Base-by-base conservation (phyloP, 2,113 vertebrate genomes). In the Poecilia latipinna region DNA sequence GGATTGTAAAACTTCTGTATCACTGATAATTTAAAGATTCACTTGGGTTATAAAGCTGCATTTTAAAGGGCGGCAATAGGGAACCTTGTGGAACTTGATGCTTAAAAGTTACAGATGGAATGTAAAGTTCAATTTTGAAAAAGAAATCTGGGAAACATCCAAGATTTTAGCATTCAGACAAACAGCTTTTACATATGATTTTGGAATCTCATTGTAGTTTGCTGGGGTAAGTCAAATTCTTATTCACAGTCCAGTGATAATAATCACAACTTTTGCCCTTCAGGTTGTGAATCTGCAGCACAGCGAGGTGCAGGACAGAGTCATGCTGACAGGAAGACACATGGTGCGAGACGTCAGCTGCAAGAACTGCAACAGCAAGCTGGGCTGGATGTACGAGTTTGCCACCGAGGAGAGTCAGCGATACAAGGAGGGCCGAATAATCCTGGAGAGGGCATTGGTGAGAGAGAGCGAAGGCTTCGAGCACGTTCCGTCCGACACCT, bases 341-440 rank as follows among this genome's bases (percentile, higher is more conserved):
- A 98, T 99, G 97, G 98, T 98, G 86, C 95, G 97, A 12, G 97
- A 99, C 0, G 97, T 98, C 92, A 99, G 96, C 95, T 99, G 98
- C 94, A 99, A 99, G 88, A 99, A 99, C 95, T 98, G 97, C 95
- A 99, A 97, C 95, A 98, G 97, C 93, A 99, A 99, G 90, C 94
- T 99, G 78, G 98, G 98, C 63, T 99, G 98, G 98, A 98, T 98
- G 95, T 99, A 99, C 80, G 98, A 99, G 93, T 99, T 98, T 31
- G 97, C 98, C 85, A 99, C 97, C 0, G 98, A 99, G 93, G 98
- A 99, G 90, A 99, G 97, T 89, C 98, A 99, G 90, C 97, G 98
- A 79, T 99, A 99, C 88, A 99, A 99, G 90, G 98, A 99, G 70
- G 97, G 98, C 15, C 96, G 98, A 0, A 96, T 99, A 72, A 99